These are phyloP conservation scores for Uloborus diversus DNA, from an alignment of 1,140 invertebrate species.

Conservation along the genomic window DNA sequence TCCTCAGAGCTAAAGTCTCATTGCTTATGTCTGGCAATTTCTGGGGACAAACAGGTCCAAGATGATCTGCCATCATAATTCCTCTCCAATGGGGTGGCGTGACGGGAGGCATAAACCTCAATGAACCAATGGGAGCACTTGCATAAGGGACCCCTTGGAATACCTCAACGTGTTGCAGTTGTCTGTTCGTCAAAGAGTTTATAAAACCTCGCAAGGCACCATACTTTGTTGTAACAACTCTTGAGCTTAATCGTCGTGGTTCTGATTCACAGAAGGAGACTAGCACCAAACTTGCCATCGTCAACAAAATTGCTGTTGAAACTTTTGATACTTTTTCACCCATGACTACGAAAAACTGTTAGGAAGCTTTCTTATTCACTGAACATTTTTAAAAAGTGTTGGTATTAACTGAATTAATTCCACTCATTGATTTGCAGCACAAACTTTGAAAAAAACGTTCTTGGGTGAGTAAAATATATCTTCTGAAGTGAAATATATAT, in stretches of 20 bases:
- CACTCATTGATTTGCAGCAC: background rate
- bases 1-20: slow-evolving; percentile 71
- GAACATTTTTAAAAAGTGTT: no score
- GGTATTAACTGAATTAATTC: background rate
- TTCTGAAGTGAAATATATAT: background rate
- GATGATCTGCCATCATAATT: slow-evolving; percentile 80
- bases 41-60: slow-evolving; percentile 88
- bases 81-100: slow-evolving; percentile 86
- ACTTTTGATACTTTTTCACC: background rate
- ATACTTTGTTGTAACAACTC: slow-evolving; percentile 87
- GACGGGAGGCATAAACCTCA: slow-evolving; percentile 75
- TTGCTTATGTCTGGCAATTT: slow-evolving; percentile 72
- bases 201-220: slow-evolving; percentile 88
- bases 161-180: slow-evolving; percentile 68
- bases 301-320: background rate
- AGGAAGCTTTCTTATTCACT: no score
- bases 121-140: slow-evolving; percentile 75
- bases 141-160: slow-evolving; percentile 82
- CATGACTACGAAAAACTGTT: no score
- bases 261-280: background rate
- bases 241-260: slow-evolving; percentile 63
- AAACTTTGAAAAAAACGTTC: background rate
- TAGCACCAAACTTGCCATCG: background rate
- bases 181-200: slow-evolving; percentile 71
- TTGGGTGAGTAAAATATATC: background rate